Evolutionary conservation across 2,888 invertebrate genomes (phyloP).

Genomic region (Onthophagus sagittarius): DNA sequence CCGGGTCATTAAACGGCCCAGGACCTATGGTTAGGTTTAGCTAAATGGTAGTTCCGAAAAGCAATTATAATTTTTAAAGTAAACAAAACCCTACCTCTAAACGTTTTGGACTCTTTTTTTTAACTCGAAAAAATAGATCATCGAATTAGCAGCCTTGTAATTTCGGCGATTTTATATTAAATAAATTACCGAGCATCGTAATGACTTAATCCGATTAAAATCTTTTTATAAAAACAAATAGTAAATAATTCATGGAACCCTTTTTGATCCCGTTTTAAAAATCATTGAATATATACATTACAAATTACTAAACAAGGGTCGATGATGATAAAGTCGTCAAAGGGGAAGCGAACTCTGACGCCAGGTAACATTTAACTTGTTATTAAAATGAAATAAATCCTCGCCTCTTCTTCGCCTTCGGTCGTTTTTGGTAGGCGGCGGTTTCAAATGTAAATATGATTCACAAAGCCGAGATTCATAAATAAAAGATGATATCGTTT

Average conservation of each 20-base stretch:
- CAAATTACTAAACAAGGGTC: background rate
- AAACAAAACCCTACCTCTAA: constrained; percentile 37
- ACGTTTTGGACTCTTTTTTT: background rate
- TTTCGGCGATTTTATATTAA: background rate
- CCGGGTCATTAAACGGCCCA: constrained; percentile 41
- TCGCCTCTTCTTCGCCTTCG: constrained; percentile 7
- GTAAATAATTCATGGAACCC: background rate
- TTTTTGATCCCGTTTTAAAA: background rate
- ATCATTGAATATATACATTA: constrained; percentile 8
- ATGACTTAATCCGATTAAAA: background rate
- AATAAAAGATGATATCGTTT: constrained; percentile 22
- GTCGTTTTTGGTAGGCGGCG: constrained; percentile 15
- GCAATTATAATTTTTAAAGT: constrained; percentile 47
- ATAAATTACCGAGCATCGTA: background rate
- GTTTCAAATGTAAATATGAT: constrained; percentile 22
- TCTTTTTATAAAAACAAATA: background rate
- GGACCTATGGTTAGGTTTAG: constrained; percentile 47
- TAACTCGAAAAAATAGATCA: background rate
- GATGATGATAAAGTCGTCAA: constrained; percentile 22
- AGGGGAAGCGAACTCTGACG: constrained; percentile 1
- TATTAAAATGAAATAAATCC: constrained; percentile 25
- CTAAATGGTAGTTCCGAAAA: constrained; percentile 46
- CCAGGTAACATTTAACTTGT: constrained; percentile 25
- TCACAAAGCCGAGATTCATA: constrained; percentile 14
- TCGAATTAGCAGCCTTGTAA: background rate